Conservation (phyloP, 2,797 vertebrate genomes). For the Chrysocyon brachyurus region DNA sequence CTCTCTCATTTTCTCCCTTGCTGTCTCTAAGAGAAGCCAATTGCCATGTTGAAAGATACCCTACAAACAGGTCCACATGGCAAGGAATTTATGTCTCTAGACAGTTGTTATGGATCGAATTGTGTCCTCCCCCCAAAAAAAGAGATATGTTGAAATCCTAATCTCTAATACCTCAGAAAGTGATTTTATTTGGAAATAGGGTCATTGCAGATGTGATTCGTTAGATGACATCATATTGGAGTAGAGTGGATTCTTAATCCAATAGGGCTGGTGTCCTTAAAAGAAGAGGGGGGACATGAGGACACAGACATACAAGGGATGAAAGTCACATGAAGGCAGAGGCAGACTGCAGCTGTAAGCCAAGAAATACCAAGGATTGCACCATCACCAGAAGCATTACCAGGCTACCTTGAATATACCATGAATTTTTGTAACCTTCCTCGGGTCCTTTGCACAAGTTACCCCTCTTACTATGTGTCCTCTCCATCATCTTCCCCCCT, state of each 20-base stretch:
- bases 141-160: background rate
- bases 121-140: background rate
- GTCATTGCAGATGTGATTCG: background rate
- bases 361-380: background rate
- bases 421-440: background rate
- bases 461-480: background rate
- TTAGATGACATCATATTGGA: background rate
- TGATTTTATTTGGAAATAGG: background rate
- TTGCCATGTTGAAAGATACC: background rate
- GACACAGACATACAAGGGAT: background rate
- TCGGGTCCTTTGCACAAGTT: background rate
- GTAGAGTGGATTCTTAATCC: background rate
- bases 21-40: background rate
- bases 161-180: background rate
- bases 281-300: background rate
- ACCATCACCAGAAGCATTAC: background rate
- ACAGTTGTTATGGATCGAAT: background rate
- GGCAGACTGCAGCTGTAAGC: background rate
- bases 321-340: background rate
- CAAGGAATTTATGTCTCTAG: background rate
- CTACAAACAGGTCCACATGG: background rate
- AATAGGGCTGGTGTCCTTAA: background rate
- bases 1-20: background rate
- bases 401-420: background rate
- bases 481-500: background rate